These are phyloP conservation scores for Phyllopteryx taeniolatus DNA, from an alignment of 2,113 vertebrate species.

Conservation along the genomic window DNA sequence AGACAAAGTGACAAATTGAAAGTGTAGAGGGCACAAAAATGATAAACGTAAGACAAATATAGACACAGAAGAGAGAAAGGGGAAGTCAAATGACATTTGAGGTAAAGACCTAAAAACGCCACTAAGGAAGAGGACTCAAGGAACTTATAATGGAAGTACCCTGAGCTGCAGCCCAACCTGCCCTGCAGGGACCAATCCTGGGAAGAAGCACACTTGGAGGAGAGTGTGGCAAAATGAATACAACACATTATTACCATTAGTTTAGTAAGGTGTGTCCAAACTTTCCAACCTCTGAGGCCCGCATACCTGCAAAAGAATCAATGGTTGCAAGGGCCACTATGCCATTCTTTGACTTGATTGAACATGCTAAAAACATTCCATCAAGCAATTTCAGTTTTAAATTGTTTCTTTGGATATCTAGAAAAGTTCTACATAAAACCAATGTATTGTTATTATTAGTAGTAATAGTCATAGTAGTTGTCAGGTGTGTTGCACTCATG, in stretches of 20 bases:
- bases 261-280: not conserved
- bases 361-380: too few relatives aligned
- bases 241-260: not conserved
- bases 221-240: conserved; percentile 22
- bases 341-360: too few relatives aligned
- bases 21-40: conserved; percentile 8
- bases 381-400: too few relatives aligned
- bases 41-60: not conserved
- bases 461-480: too few relatives aligned
- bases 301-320: too few relatives aligned
- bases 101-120: not conserved
- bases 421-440: too few relatives aligned
- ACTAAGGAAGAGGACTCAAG: conserved; percentile 19
- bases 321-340: too few relatives aligned
- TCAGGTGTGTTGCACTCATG: too few relatives aligned
- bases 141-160: conserved; percentile 38
- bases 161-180: conserved; percentile 18
- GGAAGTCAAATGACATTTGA: conserved; percentile 6
- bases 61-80: conserved; percentile 9
- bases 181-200: conserved; percentile 30
- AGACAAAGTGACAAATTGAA: conserved; percentile 5
- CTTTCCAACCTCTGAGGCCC: too few relatives aligned
- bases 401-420: too few relatives aligned
- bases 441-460: too few relatives aligned
- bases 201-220: conserved; percentile 36